phyloP scores from a whole-genome alignment of 2,888 invertebrate species.

The Plusia festucae region DNA sequence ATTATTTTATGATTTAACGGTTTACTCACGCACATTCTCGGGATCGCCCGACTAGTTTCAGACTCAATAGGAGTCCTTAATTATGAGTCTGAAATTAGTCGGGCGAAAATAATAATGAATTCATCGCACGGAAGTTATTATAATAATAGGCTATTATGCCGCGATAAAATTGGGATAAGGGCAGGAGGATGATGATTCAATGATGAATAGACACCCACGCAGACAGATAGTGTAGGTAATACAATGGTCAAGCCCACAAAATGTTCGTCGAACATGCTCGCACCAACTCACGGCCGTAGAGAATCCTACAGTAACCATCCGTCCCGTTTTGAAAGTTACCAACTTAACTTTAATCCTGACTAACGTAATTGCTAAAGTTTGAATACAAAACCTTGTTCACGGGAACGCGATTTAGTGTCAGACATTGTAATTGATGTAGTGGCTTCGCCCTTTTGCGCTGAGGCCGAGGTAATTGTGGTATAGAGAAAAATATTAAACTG shows the following conservation, averaged over 20 bases:
- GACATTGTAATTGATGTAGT: conserved; percentile 81
- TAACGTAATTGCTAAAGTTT: conserved; percentile 87
- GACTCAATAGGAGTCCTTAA: no score
- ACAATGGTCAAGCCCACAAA: conserved; percentile 9
- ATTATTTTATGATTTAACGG: no score
- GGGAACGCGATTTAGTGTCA: conserved; percentile 81
- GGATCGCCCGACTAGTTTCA: no score
- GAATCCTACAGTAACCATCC: conserved; percentile 71
- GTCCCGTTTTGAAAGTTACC: conserved; percentile 84
- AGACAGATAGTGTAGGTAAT: no score
- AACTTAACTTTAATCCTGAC: conserved; percentile 85
- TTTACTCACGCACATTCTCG: no score
- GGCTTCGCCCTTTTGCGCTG: conserved; percentile 61
- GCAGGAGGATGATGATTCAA: no score
- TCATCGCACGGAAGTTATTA: no score
- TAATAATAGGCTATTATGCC: no score
- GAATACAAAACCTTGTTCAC: conserved; percentile 85
- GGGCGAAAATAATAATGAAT: no score
- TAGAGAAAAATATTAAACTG: background rate
- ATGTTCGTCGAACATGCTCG: conserved; percentile 25
- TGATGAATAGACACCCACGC: no score
- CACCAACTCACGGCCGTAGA: conserved; percentile 39
- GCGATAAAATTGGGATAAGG: no score
- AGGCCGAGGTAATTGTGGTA: conserved; percentile 8
- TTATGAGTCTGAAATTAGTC: no score